phyloP scores from a whole-genome alignment of 92 coral and sea anemone genomes.

The Palythoa heliodiscus region DNA sequence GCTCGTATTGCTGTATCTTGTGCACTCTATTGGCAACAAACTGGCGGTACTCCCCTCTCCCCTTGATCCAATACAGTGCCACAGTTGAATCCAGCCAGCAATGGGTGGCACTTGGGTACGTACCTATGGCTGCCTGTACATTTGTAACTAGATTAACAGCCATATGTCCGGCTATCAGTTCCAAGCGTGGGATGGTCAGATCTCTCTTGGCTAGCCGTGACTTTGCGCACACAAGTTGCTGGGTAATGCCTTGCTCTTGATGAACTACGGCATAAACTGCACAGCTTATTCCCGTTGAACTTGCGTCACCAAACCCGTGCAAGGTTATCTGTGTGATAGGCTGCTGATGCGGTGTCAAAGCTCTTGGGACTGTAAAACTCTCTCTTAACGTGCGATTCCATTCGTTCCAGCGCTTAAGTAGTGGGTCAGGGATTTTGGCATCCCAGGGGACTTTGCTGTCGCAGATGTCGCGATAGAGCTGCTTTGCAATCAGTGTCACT shows the following conservation, averaged over 20 bases:
- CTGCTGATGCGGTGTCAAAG: conserved; percentile 35
- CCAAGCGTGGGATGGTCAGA: conserved; percentile 52
- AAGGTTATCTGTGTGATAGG: conserved; percentile 31
- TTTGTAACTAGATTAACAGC: conserved; percentile 51
- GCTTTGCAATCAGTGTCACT: conserved; percentile 53
- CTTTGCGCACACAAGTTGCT: conserved; percentile 52
- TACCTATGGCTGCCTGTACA: conserved; percentile 45
- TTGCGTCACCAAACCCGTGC: conserved; percentile 53
- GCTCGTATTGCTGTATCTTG: conserved; percentile 55
- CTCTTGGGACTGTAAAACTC: conserved; percentile 46
- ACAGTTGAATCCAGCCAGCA: conserved; percentile 50
- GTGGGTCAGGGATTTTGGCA: conserved; percentile 45
- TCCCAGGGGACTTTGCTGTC: conserved; percentile 67
- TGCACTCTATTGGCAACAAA: conserved; percentile 51
- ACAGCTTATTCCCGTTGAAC: conserved; percentile 45
- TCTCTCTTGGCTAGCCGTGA: conserved; percentile 52
- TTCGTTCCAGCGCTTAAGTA: conserved; percentile 54
- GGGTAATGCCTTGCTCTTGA: conserved; percentile 49
- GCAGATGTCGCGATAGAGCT: conserved; percentile 59
- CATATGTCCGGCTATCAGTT: conserved; percentile 56
- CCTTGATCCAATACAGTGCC: conserved; percentile 56
- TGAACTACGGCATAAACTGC: conserved; percentile 48
- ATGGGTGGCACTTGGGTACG: conserved; percentile 32
- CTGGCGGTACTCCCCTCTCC: conserved; percentile 52
- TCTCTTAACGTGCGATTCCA: conserved; percentile 45